Percentiles rank a stretch among this genome's conserved stretches.
Conservation (phyloP, 1,140 invertebrate genomes). For the Apis laboriosa region DNA sequence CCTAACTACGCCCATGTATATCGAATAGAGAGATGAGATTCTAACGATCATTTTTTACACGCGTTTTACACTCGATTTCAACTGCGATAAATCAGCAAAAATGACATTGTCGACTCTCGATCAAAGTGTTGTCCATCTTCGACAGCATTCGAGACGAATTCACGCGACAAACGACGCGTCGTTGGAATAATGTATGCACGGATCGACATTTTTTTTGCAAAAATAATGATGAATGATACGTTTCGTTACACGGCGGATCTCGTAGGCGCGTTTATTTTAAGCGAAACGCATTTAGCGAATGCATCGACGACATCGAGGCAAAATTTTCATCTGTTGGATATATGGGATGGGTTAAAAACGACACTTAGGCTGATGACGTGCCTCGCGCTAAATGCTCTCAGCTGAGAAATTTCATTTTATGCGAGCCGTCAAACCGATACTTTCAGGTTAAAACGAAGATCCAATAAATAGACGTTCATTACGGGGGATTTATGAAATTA, state of each 20-base stretch:
- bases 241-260: not conserved
- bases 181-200: not conserved
- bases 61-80: not conserved
- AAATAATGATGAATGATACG: slow-evolving; percentile 1
- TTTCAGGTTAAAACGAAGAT: slow-evolving; percentile 2
- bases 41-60: too few species aligned
- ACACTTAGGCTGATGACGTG: slow-evolving; percentile 24
- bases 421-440: slow-evolving; percentile 1
- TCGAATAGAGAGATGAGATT: not conserved
- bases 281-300: slow-evolving; percentile 16
- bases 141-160: not conserved
- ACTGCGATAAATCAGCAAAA: not conserved
- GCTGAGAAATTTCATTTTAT: slow-evolving; percentile 29
- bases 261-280: not conserved
- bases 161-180: not conserved
- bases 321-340: slow-evolving; percentile 8
- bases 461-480: not conserved
- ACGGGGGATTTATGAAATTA: slow-evolving; percentile 7
- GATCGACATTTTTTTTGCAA: not conserved
- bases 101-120: not conserved
- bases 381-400: slow-evolving; percentile 24
- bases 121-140: not conserved
- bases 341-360: slow-evolving; percentile 27
- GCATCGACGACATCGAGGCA: slow-evolving; percentile 16
- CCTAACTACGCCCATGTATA: not conserved